Percentiles rank a stretch among this genome's conserved stretches.
Conservation (phyloP, 2,113 vertebrate species). For the Cyprinodon brontotheroides region DNA sequence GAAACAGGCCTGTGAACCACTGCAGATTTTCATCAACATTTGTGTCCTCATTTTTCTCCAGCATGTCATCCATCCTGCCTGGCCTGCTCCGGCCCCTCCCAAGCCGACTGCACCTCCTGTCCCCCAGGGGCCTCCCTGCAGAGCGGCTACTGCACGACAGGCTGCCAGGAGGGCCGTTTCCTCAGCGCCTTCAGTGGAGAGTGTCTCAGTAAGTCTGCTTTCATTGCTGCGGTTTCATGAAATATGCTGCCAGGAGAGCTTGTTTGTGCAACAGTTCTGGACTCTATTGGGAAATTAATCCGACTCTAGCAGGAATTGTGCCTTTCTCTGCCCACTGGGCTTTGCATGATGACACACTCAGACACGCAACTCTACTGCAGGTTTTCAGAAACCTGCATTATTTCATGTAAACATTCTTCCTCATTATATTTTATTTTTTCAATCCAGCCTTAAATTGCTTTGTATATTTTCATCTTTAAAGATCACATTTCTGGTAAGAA, state of each 20-base stretch:
- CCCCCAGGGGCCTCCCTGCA: conserved; percentile 38
- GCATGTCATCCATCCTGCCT: conserved; percentile 71
- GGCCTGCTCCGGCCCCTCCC: conserved; percentile 61
- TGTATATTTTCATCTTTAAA: neutral
- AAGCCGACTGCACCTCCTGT: conserved; percentile 70
- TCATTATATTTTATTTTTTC: neutral
- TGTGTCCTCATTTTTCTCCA: conserved; percentile 11
- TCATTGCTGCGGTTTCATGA: conserved; percentile 13
- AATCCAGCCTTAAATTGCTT: neutral
- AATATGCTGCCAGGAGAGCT: neutral
- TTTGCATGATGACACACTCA: neutral
- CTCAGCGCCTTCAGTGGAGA: conserved; percentile 35
- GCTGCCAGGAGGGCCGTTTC: conserved; percentile 64
- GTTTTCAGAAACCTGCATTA: conserved; percentile 13
- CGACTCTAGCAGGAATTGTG: neutral
- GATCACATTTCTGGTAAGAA: neutral
- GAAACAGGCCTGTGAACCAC: too few relatives aligned
- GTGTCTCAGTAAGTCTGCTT: conserved; percentile 60
- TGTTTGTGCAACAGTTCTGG: conserved; percentile 20
- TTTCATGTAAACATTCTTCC: conserved; percentile 20
- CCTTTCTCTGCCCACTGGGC: conserved; percentile 1
- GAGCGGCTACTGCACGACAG: conserved; percentile 61
- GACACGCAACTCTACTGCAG: neutral
- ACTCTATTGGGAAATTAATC: conserved; percentile 19
- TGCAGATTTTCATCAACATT: neutral